Conservation (phyloP, 1,140 invertebrate species). For the Pararge aegeria region DNA sequence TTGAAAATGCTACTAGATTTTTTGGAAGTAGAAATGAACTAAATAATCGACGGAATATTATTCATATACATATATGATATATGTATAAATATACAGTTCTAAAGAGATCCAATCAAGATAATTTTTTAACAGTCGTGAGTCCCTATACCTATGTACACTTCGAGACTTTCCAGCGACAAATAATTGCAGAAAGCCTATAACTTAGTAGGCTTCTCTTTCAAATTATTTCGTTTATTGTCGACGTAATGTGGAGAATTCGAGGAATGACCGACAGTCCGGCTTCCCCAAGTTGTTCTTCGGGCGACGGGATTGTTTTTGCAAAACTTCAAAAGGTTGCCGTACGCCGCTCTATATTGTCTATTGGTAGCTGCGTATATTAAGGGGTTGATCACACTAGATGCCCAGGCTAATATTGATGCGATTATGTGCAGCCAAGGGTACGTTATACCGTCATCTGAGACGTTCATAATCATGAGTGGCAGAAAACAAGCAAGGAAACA, state of each 20-base stretch:
- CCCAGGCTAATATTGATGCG: conserved; percentile 91
- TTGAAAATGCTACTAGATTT: too few species aligned
- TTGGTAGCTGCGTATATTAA: conserved; percentile 93
- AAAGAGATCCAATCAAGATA: too few species aligned
- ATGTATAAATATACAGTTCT: not conserved
- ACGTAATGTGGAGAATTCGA: conserved; percentile 67
- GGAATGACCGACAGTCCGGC: conserved; percentile 67
- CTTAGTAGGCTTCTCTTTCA: conserved; percentile 61
- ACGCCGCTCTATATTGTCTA: conserved; percentile 89
- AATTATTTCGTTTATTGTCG: conserved; percentile 54
- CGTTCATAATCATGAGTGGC: conserved; percentile 92
- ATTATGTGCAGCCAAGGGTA: conserved; percentile 88
- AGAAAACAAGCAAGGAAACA: conserved; percentile 92
- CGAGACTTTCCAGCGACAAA: not conserved
- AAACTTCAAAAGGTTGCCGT: conserved; percentile 83
- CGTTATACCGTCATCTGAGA: conserved; percentile 86
- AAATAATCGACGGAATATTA: too few species aligned
- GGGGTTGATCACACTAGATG: conserved; percentile 91
- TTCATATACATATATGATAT: too few species aligned
- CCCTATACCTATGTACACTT: too few species aligned
- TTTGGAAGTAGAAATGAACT: too few species aligned
- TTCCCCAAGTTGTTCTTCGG: conserved; percentile 67
- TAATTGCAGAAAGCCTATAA: conserved; percentile 44
- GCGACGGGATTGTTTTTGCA: conserved; percentile 62
- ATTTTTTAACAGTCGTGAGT: too few species aligned